These are phyloP conservation scores for Pontoporia blainvillei DNA, from an alignment of 2,113 vertebrate genomes.

Conservation along the genomic window DNA sequence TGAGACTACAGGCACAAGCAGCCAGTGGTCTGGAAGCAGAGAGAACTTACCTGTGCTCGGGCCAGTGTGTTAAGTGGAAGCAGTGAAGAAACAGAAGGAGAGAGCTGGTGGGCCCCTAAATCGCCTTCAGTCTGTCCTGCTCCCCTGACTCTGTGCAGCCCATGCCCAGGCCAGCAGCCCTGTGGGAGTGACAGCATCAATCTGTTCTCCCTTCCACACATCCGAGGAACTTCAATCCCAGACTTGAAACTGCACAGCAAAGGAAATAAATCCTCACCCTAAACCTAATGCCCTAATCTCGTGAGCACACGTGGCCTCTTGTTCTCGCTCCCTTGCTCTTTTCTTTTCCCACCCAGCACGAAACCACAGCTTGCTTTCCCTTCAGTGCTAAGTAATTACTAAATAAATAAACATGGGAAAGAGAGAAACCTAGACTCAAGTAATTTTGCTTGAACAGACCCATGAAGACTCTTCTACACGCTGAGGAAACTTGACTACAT, in stretches of 20 bases:
- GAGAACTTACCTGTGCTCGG: no score
- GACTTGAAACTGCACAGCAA: background rate
- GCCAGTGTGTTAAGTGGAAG: background rate
- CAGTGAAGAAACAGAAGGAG: background rate
- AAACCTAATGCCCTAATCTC: background rate
- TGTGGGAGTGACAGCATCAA: rapidly evolving
- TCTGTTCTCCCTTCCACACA: background rate
- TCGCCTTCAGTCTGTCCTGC: background rate
- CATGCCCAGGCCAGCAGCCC: no score
- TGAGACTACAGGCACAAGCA: no score
- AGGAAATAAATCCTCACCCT: background rate
- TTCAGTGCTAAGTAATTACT: background rate
- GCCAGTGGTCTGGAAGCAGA: no score
- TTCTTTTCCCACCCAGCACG: background rate
- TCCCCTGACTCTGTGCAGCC: no score
- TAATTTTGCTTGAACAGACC: background rate
- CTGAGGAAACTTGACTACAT: no score
- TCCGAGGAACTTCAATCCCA: no score
- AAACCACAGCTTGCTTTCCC: background rate
- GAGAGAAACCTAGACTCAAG: background rate
- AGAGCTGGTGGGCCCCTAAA: no score
- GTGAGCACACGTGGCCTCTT: rapidly evolving
- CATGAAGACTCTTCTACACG: no score
- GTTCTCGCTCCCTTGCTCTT: background rate
- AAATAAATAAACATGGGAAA: no score